These are phyloP conservation scores for Drosophila bunnanda DNA, from an alignment of 2,888 invertebrate species.

Conservation along the genomic window DNA sequence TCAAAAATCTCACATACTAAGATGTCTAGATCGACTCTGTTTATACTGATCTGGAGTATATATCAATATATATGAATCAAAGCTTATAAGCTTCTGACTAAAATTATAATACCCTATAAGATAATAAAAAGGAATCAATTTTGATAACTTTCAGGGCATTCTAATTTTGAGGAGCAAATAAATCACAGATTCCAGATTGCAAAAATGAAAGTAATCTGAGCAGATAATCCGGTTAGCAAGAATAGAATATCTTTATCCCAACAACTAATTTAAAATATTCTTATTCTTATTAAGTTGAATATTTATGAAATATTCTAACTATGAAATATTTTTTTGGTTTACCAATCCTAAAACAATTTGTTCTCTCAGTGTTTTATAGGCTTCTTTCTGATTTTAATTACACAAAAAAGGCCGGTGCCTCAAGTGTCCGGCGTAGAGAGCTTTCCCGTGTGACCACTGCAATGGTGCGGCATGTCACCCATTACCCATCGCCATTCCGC, in stretches of 20 bases:
- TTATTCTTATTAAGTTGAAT: no score
- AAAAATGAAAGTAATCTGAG: not conserved
- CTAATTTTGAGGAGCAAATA: not conserved
- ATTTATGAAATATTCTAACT: not conserved
- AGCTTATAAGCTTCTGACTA: no score
- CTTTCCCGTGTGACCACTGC: conserved; percentile 28
- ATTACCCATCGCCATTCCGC: conserved; percentile 25
- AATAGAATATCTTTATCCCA: no score
- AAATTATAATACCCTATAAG: no score
- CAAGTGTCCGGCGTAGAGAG: conserved; percentile 18
- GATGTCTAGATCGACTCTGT: no score
- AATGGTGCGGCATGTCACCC: conserved; percentile 62
- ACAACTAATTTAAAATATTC: no score
- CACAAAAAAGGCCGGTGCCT: conserved; percentile 8
- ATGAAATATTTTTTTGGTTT: not conserved
- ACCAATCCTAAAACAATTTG: not conserved
- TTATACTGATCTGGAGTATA: no score
- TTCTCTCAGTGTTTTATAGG: conserved; percentile 8
- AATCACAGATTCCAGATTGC: not conserved
- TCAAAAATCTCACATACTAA: no score
- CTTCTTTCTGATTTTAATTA: not conserved
- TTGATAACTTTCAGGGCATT: not conserved
- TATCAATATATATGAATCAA: no score
- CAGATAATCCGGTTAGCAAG: no score
- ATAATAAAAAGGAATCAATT: no score